Evolutionary conservation across 1,140 invertebrate genomes (phyloP).

Genomic region (Nasonia vitripennis): DNA sequence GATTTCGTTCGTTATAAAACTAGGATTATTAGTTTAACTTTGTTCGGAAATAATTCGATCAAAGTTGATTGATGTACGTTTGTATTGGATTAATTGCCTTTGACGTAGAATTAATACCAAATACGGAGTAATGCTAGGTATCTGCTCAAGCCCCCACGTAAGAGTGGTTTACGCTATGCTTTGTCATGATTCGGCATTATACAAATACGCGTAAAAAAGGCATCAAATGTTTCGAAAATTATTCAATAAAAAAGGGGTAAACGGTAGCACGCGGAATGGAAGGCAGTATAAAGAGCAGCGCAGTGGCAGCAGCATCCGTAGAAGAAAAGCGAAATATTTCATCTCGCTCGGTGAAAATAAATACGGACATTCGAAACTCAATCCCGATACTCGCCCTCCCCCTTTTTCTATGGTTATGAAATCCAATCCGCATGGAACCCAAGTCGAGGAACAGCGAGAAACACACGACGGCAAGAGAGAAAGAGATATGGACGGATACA

Average conservation of each 20-base stretch:
- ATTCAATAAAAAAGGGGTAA: not conserved
- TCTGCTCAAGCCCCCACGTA: too few relatives aligned
- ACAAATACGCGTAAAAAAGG: not conserved
- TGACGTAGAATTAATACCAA: too few relatives aligned
- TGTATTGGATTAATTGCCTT: too few relatives aligned
- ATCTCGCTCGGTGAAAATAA: conserved; percentile 3
- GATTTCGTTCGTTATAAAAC: too few relatives aligned
- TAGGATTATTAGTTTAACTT: too few relatives aligned
- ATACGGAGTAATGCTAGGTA: too few relatives aligned
- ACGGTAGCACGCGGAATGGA: not conserved
- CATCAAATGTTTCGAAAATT: not conserved
- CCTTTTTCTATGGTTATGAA: not conserved
- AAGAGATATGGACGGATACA: not conserved
- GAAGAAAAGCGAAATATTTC: conserved; percentile 25
- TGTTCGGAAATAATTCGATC: too few relatives aligned
- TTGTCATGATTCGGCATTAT: not conserved
- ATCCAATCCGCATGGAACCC: conserved; percentile 21
- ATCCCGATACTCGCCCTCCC: not conserved
- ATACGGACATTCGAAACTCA: conserved; percentile 4
- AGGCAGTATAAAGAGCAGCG: not conserved
- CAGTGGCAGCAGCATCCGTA: not conserved
- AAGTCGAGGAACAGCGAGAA: not conserved
- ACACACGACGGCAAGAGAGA: not conserved
- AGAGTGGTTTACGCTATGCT: not conserved
- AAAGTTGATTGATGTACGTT: too few relatives aligned